Base-by-base conservation (phyloP, 2,888 invertebrate species). In the Megalurothrips usitatus region DNA sequence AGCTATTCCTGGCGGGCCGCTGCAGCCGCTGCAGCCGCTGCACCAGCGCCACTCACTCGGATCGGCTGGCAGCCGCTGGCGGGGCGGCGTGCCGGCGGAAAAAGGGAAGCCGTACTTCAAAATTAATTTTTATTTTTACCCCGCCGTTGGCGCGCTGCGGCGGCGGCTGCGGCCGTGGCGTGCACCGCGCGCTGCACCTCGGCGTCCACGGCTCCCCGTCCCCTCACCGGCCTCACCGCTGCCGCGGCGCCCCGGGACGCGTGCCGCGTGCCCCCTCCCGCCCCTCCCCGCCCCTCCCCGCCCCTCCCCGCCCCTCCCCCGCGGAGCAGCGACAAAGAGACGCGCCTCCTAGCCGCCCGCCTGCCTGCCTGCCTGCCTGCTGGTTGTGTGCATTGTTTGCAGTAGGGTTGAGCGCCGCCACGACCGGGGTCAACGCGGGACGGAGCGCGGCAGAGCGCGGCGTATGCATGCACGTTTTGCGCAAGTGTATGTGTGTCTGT, bases 51-150 rank as follows among this genome's bases (percentile, higher is more conserved):
- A 75, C 26, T 75, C 68, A 75, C 68, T 75, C 68, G 68, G 23
- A 26, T 75, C 68, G 68, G 68, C 68, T 75, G 23, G 68, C 68
- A 23, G 68, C 68, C 68, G 68, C n/a, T 23, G 68, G 23, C 68
- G 26, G 11, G 23, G 68, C 68, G 23, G 26, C 9, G 68, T 11
- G 23, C n/a, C 0, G 68, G n/a, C 9, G 23, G n/a, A 8, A 68
- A n/a, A 11, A 75, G 68, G 68, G 68, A 58, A 58, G 58, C 17
- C 58, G 68, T 75, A 12, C 23, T 75, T 75, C 23, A 75, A 75
- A 75, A 75, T 75, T 75, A 75, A 75, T 75, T 75, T 75, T 75
- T 75, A 75, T 75, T 75, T 75, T 75, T 75, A 75, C 68, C 68
- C 23, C 68, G 11, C n/a, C 63, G 63, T 19, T 2, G 52, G 12